phyloP scores from a whole-genome alignment of 2,888 invertebrate species.

The Amphipyra tragopoginis region DNA sequence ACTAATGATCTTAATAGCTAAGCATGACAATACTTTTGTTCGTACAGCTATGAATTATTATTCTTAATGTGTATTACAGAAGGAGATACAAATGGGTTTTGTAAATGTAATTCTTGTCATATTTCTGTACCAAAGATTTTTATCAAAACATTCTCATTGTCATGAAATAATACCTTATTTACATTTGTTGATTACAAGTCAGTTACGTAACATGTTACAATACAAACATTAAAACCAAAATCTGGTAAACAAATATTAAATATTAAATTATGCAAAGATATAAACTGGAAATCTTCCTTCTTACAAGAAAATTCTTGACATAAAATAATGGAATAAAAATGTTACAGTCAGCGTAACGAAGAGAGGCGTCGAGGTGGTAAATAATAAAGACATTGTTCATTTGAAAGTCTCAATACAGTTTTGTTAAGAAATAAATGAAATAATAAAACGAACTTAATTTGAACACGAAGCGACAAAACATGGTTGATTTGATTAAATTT shows the following conservation, averaged over 20 bases:
- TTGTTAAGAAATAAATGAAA: conserved; percentile 10
- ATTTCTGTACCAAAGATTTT: no score
- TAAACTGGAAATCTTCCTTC: conserved; percentile 11
- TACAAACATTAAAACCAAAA: not conserved
- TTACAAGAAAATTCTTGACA: conserved; percentile 15
- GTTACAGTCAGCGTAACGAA: conserved; percentile 17
- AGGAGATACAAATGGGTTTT: no score
- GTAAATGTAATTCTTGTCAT: no score
- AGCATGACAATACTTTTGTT: no score
- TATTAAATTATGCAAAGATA: not conserved
- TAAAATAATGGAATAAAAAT: conserved; percentile 33
- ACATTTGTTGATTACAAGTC: not conserved
- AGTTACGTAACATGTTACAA: not conserved
- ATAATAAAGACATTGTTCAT: conserved; percentile 28
- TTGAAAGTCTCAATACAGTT: conserved; percentile 1
- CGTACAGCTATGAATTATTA: no score
- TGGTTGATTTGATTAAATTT: conserved; percentile 14
- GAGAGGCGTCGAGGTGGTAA: conserved; percentile 19
- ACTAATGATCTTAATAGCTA: no score
- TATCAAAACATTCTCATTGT: no score
- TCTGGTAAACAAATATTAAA: not conserved
- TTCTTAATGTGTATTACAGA: no score
- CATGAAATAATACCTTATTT: not conserved
- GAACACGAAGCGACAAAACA: conserved; percentile 7
- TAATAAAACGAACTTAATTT: conserved; percentile 14